Base-by-base conservation (phyloP, 2,797 vertebrate genomes). In the Chrysocyon brachyurus region DNA sequence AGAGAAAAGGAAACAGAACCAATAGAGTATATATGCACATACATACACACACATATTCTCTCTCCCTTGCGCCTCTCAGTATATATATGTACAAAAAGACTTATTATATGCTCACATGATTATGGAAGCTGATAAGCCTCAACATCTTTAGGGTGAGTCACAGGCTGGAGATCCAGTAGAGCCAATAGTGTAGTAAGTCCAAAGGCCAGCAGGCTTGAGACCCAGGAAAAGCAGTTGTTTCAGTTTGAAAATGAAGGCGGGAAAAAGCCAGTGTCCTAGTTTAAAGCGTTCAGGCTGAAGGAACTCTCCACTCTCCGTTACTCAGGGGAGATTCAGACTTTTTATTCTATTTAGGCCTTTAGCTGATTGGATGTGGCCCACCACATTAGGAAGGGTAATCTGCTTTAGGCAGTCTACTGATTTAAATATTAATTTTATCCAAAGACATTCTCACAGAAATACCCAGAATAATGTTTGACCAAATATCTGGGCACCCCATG, bases 1-100 rank as follows among this genome's bases (percentile, higher is more conserved):
- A 63, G 86, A 57, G 40, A 93, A 90, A 90, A 79, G 64, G 26
- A 90, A 90, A 90, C 9, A 90, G 28, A 89, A 64, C 12, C 33
- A 85, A n/a, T 93, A 85, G 36, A 70, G 33, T 57, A 17, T 46
- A 12, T 52, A 52, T 4, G 33, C 31, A 33, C 19, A 17, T 9
- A 10, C 5, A 40, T 33, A 21, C 6, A 66, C 24, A 26, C 12
- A n/a, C 6, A 21, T 31, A 72, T 63, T 56, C 21, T 91, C 73
- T 91, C 21, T 77, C 21, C 31, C 6, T 21, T 28, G 63, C 12
- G 14, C 28, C 52, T 54, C 19, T 36, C n/a, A 36, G 24, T 61
- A n/a, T 17, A 56, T 36, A 12, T 56, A 22, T 56, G 81, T 15
- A 6, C 6, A 40, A 46, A 95, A 36, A 75, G 4, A 36, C n/a